Base-by-base conservation (phyloP, 2,888 invertebrate species). In the Mellilla xanthometata region DNA sequence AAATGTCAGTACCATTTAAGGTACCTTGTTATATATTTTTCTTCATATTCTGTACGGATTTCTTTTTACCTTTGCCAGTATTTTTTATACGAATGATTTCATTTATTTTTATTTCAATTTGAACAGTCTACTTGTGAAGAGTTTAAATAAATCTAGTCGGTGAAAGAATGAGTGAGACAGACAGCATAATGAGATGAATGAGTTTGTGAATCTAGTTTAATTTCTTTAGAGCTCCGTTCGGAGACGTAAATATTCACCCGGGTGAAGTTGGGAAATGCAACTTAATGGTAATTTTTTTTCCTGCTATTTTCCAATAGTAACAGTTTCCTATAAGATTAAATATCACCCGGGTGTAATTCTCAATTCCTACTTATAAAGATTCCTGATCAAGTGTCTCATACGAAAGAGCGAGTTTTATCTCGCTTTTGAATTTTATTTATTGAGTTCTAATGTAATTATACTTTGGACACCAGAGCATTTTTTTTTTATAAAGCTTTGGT, bases 11-110 rank as follows among this genome's bases (percentile, higher is more conserved):
- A 71, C 73, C 66, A 57, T 60, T 69, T 65, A 62, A 58, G 36
- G 52, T 60, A 58, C 56, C 58, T 76, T 78, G 76, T 23, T 71
- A 68, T 62, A 62, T 66, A 9, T 61, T 66, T 46, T 70, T 71
- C n/a, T 68, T 65, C 56, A 58, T 55, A 52, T 56, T 58, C 60
- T 63, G 62, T 62, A 60, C 56, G 49, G 49, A 34, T 31, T 28
- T 49, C 68, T 75, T 76, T 73, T 76, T 77, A 76, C 77, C 76
- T 81, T 77, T 80, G 81, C 84, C 84, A 86, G 84, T 84, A 85
- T 85, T 86, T 79, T 81, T 76, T 70, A 60, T 61, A 58, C 49
- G 60, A 62, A 53, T 59, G 59, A 61, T 59, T 51, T 50, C 38
- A 39, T 40, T 50, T 31, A 35, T 35, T 42, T 50, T 45, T 45